A percentile compares a stretch with the other conserved stretches of the same genome.
phyloP scores from a whole-genome alignment of 1,140 invertebrate species.

The Cardiocondyla obscurior region DNA sequence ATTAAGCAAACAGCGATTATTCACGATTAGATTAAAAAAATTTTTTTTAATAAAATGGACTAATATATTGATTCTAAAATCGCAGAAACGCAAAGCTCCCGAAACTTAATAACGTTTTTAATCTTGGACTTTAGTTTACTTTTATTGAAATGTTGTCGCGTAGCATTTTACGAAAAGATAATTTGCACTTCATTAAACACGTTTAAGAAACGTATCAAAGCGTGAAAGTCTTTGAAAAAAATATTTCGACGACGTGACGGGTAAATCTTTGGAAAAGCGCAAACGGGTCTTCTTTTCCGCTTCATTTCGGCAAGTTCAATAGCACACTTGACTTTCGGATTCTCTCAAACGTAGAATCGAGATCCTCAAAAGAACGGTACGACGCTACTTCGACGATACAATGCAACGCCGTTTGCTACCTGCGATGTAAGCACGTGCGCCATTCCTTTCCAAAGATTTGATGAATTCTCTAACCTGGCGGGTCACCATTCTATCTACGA shows the following conservation, averaged over 20 bases:
- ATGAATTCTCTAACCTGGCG: conserved; percentile 52
- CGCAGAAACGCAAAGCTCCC: background rate
- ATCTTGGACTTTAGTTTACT: background rate
- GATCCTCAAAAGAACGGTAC: conserved; percentile 12
- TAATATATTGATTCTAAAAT: background rate
- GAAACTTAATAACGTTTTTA: background rate
- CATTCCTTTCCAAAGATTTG: conserved; percentile 52
- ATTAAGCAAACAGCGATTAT: background rate
- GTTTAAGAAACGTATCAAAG: background rate
- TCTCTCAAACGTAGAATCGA: conserved; percentile 58
- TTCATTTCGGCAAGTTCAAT: conserved; percentile 41
- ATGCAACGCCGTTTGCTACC: conserved; percentile 64
- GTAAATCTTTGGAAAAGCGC: conserved; percentile 8
- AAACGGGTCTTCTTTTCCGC: conserved; percentile 16
- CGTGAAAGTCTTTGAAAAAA: background rate
- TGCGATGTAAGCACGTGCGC: conserved; percentile 62
- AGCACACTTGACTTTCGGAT: conserved; percentile 56
- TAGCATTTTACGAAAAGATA: background rate
- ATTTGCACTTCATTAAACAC: background rate
- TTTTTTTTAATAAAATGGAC: background rate
- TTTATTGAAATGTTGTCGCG: background rate
- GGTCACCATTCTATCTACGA: conserved; percentile 44
- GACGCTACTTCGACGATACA: conserved; percentile 50
- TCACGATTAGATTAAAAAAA: no score
- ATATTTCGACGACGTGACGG: background rate